Evolutionary conservation across 2,888 invertebrate species (phyloP).

Genomic region (Gasteruption jaculator): DNA sequence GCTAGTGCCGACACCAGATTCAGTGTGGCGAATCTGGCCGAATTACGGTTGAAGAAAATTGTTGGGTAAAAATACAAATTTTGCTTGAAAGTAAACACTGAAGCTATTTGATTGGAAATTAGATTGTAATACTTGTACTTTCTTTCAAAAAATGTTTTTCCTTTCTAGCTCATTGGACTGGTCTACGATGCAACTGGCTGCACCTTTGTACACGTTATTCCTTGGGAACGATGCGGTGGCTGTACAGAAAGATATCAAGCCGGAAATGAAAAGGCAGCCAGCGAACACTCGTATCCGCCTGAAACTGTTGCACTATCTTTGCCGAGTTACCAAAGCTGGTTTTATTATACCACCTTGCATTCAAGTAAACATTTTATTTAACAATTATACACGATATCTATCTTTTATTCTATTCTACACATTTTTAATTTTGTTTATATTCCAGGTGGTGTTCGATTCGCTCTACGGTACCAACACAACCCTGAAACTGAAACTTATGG

Average conservation of each 20-base stretch:
- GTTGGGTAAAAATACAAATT: conserved; percentile 55
- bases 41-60: conserved; percentile 77
- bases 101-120: too few relatives aligned
- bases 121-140: conserved; percentile 2
- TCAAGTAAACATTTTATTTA: conserved; percentile 56
- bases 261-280: conserved; percentile 70
- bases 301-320: conserved; percentile 79
- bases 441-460: conserved; percentile 79
- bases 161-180: conserved; percentile 70
- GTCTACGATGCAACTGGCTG: conserved; percentile 64
- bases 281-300: conserved; percentile 80
- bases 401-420: neutral
- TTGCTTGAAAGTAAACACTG: conserved; percentile 1
- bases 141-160: conserved; percentile 1
- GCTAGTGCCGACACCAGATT: conserved; percentile 87
- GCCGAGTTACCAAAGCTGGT: conserved; percentile 67
- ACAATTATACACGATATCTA: conserved; percentile 5
- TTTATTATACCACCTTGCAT: conserved; percentile 77
- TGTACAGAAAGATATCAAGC: conserved; percentile 54
- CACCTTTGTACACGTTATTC: conserved; percentile 76
- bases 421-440: conserved; percentile 3
- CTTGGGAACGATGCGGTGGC: conserved; percentile 62
- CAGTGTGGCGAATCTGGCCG: conserved; percentile 83
- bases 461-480: conserved; percentile 81
- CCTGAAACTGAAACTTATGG: conserved; percentile 73